These are phyloP conservation scores for Streblospio benedicti DNA, from an alignment of 1,140 invertebrate genomes.

Conservation along the genomic window DNA sequence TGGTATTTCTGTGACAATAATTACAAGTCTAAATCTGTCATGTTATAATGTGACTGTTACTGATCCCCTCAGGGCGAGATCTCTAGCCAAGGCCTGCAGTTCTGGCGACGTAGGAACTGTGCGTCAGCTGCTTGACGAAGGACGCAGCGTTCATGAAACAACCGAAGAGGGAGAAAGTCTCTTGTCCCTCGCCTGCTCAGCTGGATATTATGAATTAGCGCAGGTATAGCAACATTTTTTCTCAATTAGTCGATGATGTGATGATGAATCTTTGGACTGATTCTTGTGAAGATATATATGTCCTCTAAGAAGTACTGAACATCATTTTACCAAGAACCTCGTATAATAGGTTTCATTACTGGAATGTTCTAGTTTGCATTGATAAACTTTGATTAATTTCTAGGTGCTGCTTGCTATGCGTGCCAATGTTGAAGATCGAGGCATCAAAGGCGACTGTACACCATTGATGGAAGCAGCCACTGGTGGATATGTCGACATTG, in stretches of 20 bases:
- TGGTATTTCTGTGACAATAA: no score
- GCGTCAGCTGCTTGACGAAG: conserved; percentile 70
- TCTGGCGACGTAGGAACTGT: conserved; percentile 87
- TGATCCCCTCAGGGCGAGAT: no score
- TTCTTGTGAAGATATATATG: no score
- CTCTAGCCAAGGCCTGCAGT: conserved; percentile 77
- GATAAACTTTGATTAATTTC: no score
- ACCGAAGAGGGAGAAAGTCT: conserved; percentile 96
- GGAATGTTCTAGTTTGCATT: no score
- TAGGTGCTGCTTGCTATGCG: conserved; percentile 90
- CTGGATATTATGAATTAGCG: conserved; percentile 91
- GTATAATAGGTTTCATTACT: no score
- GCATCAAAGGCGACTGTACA: conserved; percentile 90
- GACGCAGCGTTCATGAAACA: conserved; percentile 88
- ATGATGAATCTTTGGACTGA: no score
- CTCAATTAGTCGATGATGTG: background rate
- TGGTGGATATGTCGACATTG: conserved; percentile 97
- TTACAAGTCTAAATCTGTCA: no score
- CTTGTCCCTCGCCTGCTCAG: conserved; percentile 92
- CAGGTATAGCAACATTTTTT: conserved; percentile 41
- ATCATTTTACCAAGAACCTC: no score
- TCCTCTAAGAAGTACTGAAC: no score
- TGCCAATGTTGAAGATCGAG: conserved; percentile 91
- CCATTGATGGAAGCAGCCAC: conserved; percentile 99
- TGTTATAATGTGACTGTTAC: no score